Evolutionary conservation across 2,888 invertebrate genomes (phyloP), one percentile per base, ranked within the genome.

Genomic region (Cacoxenus indagator): DNA sequence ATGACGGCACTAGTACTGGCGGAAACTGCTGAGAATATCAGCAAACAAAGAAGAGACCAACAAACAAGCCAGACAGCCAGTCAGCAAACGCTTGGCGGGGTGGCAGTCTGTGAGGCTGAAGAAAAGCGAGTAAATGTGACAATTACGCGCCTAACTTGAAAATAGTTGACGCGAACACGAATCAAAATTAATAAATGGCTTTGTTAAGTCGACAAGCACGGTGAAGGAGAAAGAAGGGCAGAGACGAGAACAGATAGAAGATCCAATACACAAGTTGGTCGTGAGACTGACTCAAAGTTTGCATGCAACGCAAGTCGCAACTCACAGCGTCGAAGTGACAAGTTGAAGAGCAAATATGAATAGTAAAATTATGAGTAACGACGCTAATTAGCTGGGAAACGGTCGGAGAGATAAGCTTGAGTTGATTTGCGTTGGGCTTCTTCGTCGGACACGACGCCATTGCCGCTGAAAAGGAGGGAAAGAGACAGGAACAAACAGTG

Each of bases 301-400:
- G 73, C 67, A 75, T 77, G 76, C 75, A 69, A 64, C 22, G 51
- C 11, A 45, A 46, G 67, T 17, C 26, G 67, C 55, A 29, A 43
- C 48, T 57, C 17, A n/a, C n/a, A 19, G 66, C 70, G 68, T 27
- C 69, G 62, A 59, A 54, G 65, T 71, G 67, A 70, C 70, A 82
- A 76, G 81, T 62, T 62, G 31, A 62, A 43, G 45, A 62, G 61
- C 82, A 78, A 82, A 83, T 78, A 78, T 51, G 70, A 57, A 57
- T 26, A 45, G 66, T 78, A 43, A 77, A 76, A 83, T 82, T 82
- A 81, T 83, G 79, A 77, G 81, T 80, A 82, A 80, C 83, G 68
- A 78, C 72, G 77, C 81, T 80, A 80, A 80, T 80, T 80, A 80
- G 78, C 73, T 82, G 84, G 83, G 79, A 78, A 80, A 74, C 22